Evolutionary conservation across 2,888 invertebrate species (phyloP).

Genomic region (Tuta absoluta): DNA sequence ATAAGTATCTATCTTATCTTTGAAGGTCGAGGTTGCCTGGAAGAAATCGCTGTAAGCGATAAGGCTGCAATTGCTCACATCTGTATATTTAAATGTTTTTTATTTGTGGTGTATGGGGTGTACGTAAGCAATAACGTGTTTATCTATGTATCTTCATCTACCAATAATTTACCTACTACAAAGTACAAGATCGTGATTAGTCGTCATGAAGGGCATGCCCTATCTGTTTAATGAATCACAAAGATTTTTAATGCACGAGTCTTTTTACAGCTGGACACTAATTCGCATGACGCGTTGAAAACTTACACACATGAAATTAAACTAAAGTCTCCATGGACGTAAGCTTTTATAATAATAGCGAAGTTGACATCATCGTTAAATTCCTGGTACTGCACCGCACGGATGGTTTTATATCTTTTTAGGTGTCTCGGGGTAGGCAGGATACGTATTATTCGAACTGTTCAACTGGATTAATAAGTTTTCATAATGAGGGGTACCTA

Average conservation of each 20-base stretch:
- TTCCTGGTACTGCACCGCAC: conserved; percentile 54
- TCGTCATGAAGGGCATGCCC: not conserved
- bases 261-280: not conserved
- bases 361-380: conserved; percentile 56
- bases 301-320: not conserved
- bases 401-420: conserved; percentile 13
- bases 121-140: not conserved
- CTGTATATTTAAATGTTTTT: no score
- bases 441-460: not conserved
- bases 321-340: conserved; percentile 21
- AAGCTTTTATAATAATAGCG: conserved; percentile 14
- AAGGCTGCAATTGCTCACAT: no score
- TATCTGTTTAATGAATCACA: not conserved
- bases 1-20: no score
- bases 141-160: not conserved
- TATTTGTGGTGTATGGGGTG: no score
- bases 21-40: no score
- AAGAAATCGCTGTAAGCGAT: no score
- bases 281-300: not conserved
- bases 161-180: not conserved
- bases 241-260: conserved; percentile 5
- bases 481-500: not conserved
- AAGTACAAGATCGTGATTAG: not conserved
- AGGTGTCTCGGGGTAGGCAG: no score
- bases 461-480: not conserved